A percentile compares a stretch with the other conserved stretches of the same genome.
These are phyloP conservation scores for Drosophila leonis DNA, from an alignment of 2,888 invertebrate species.

Conservation along the genomic window DNA sequence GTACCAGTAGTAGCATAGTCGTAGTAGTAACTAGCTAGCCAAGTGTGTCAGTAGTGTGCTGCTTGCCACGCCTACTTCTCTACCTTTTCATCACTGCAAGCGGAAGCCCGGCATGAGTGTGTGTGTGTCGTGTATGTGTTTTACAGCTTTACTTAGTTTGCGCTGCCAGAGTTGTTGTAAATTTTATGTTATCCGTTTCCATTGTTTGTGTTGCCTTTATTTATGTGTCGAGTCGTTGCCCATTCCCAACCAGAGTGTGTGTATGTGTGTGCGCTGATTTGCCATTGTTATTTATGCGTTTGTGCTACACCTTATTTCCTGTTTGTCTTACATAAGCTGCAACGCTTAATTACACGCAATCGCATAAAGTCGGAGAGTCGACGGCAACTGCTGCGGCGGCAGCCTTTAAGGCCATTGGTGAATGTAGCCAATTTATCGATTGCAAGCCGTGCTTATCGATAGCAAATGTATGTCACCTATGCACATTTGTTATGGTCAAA, in stretches of 20 bases:
- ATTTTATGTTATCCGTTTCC: slow-evolving; percentile 80
- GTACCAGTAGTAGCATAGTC: not conserved
- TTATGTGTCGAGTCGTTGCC: slow-evolving; percentile 58
- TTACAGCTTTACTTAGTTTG: slow-evolving; percentile 60
- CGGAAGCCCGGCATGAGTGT: slow-evolving; percentile 43
- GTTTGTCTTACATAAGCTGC: slow-evolving; percentile 79
- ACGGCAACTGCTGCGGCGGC: not conserved
- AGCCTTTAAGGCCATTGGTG: not conserved
- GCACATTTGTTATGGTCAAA: slow-evolving; percentile 1
- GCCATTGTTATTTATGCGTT: slow-evolving; percentile 75
- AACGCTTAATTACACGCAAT: slow-evolving; percentile 75
- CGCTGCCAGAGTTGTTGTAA: slow-evolving; percentile 65
- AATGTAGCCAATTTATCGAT: slow-evolving; percentile 23
- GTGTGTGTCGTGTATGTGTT: slow-evolving; percentile 16
- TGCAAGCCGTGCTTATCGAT: slow-evolving; percentile 22
- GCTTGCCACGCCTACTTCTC: slow-evolving; percentile 63
- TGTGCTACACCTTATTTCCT: slow-evolving; percentile 78
- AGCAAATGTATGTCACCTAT: slow-evolving; percentile 20
- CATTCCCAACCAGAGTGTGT: slow-evolving; percentile 18
- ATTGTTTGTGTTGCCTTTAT: slow-evolving; percentile 75
- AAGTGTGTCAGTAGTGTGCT: slow-evolving; percentile 70
- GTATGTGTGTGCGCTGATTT: slow-evolving; percentile 48
- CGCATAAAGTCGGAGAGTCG: slow-evolving; percentile 23
- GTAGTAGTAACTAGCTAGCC: slow-evolving; percentile 3
- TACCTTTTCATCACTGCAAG: slow-evolving; percentile 66